Evolutionary conservation across 2,888 invertebrate species (phyloP), one percentile per base, ranked within the genome.

Genomic region (Zeuzera pyrina): DNA sequence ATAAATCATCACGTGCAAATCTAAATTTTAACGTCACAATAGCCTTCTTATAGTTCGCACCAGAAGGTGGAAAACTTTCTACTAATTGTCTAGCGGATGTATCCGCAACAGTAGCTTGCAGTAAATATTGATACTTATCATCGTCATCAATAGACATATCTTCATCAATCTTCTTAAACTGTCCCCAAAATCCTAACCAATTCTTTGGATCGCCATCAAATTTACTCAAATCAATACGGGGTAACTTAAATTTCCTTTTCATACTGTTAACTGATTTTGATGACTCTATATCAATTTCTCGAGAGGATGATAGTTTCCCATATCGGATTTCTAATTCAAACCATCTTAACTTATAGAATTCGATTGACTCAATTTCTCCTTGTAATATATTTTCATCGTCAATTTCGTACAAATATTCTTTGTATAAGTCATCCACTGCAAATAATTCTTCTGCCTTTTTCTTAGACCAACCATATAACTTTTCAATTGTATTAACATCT

Each of bases 171-270:
- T 33, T 33, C 15, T 24, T 12, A 22, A 33, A 33, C 22, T 33
- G 33, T 2, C 24, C 24, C 33, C 33, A 33, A 29, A 33, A 33
- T 15, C 4, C 7, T 5, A 33, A 12, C 33, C 29, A 33, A 8
- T 22, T 24, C 10, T 29, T 33, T 15, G 24, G 7, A 10, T 23
- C 8, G 3, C 33, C 33, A 16, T 33, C 33, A 7, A 33, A 33
- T 12, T 33, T 33, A 19, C 10, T 24, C 11, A 23, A 10, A 8
- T 23, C 23, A 23, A 23, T 10, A 10, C 11, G 5, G 23, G 23
- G 5, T 10, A 8, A 23, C 11, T 23, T 19, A 19, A 19, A 8
- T 1, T 19, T 19, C 19, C 19, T 19, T 19, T 19, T 7, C 19
- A 8, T 19, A 2, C n/a, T n/a, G n/a, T n/a, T n/a, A n/a, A n/a